A percentile compares a stretch with the other conserved stretches of the same genome.
Evolutionary conservation across 2,797 vertebrate species (phyloP).

Genomic region (Lacerta bilineata): DNA sequence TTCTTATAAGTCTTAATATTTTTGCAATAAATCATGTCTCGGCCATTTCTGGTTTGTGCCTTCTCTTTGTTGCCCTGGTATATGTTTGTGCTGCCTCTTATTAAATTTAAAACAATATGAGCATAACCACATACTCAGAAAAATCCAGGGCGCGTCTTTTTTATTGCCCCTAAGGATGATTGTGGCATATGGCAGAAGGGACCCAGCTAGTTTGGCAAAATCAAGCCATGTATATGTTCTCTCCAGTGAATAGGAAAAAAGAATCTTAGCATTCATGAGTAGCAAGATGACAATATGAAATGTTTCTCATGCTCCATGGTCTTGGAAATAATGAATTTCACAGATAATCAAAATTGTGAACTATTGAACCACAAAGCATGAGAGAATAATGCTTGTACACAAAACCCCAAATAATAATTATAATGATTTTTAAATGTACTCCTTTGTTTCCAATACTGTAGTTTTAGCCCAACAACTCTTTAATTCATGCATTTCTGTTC

Average conservation of each 20-base stretch:
- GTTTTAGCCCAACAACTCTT: conserved; percentile 30
- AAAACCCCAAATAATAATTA: neutral
- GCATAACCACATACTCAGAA: neutral
- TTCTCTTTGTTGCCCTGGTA: neutral
- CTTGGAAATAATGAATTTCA: conserved; percentile 37
- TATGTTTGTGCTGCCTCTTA: neutral
- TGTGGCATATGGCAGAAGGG: conserved; percentile 13
- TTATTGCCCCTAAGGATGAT: neutral
- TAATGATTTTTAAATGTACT: conserved; percentile 57
- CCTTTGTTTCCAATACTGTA: conserved; percentile 35
- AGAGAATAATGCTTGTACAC: conserved; percentile 11
- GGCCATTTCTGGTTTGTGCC: neutral
- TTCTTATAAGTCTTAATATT: neutral
- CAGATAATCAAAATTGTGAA: conserved; percentile 49
- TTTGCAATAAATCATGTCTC: conserved; percentile 12
- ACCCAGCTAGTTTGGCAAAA: conserved; percentile 13
- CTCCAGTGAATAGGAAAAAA: conserved; percentile 3
- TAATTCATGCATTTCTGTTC: conserved; percentile 42
- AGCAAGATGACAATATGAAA: conserved; percentile 19
- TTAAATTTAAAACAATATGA: conserved; percentile 19
- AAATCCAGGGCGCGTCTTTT: neutral
- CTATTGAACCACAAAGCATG: conserved; percentile 23
- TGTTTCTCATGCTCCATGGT: conserved; percentile 5
- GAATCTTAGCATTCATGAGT: conserved; percentile 16
- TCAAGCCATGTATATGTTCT: neutral